Conservation (phyloP, 2,888 invertebrate genomes). For the Thera britannica region DNA sequence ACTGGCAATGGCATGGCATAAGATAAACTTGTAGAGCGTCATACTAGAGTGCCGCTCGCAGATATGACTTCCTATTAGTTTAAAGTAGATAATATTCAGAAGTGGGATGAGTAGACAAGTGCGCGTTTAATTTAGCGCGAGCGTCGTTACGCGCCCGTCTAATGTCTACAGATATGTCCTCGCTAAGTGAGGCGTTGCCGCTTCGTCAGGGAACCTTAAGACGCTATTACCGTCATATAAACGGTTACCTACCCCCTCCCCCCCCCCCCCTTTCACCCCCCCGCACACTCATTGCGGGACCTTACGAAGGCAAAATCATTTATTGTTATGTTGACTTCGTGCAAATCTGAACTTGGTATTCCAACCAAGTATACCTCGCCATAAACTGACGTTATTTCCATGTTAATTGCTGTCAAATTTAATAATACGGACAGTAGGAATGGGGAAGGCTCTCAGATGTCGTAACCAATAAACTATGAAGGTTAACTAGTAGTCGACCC, state of each 20-base stretch:
- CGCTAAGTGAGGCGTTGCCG: neutral
- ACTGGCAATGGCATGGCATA: too few relatives aligned
- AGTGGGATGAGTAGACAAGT: conserved; percentile 5
- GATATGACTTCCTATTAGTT: conserved; percentile 7
- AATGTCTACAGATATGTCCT: neutral
- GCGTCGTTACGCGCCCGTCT: neutral
- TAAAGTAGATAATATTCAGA: conserved; percentile 9
- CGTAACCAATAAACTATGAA: conserved; percentile 1
- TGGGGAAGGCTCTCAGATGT: neutral
- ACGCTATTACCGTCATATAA: neutral
- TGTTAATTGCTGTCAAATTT: too few relatives aligned
- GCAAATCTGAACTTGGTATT: too few relatives aligned
- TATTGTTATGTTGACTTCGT: too few relatives aligned
- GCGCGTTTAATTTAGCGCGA: conserved; percentile 1
- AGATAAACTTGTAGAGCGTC: neutral
- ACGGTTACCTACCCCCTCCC: neutral
- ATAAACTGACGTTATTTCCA: too few relatives aligned
- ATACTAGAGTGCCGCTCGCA: neutral
- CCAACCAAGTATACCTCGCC: too few relatives aligned
- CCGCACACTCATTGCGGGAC: too few relatives aligned
- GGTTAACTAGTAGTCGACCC: conserved; percentile 4
- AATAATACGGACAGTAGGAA: too few relatives aligned
- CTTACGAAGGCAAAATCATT: too few relatives aligned
- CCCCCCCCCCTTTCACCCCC: neutral
- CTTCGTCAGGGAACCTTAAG: neutral